Evolutionary conservation across 2,113 vertebrate species (phyloP).

Genomic region (Leptosomus discolor): DNA sequence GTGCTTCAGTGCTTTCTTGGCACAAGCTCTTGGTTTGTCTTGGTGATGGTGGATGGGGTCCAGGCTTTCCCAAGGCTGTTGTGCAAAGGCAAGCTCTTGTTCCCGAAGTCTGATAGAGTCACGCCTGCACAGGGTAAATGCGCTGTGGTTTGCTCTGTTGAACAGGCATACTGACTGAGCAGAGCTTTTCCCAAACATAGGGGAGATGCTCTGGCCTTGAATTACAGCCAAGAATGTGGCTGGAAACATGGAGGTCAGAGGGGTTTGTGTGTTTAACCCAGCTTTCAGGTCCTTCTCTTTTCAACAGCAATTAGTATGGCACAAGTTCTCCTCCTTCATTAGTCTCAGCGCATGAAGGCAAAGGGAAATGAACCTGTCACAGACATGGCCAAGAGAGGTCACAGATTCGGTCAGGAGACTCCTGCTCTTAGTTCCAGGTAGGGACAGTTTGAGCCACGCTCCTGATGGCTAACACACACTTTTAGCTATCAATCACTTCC

Average conservation of each 20-base stretch:
- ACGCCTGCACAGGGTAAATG: not conserved
- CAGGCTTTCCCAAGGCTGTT: not conserved
- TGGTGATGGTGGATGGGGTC: not conserved
- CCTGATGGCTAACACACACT: not conserved
- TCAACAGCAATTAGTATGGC: not conserved
- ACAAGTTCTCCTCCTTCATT: not conserved
- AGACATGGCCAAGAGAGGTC: not conserved
- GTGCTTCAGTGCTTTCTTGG: not conserved
- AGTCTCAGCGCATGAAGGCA: not conserved
- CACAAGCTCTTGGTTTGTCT: not conserved
- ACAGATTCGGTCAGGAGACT: accelerated
- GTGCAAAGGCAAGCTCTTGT: not conserved
- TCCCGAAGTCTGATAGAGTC: not conserved
- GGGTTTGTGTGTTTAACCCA: not conserved
- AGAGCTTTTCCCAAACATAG: not conserved
- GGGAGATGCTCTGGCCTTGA: not conserved
- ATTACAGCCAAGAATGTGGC: not conserved
- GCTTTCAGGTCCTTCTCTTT: not conserved
- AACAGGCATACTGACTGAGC: not conserved
- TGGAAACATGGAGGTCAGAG: not conserved
- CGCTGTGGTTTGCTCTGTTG: not conserved
- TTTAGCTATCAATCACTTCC: not conserved
- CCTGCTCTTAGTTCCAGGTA: not conserved
- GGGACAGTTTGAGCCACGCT: not conserved
- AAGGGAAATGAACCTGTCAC: not conserved